phyloP scores from a whole-genome alignment of 2,888 invertebrate species.

The Limulus polyphemus region DNA sequence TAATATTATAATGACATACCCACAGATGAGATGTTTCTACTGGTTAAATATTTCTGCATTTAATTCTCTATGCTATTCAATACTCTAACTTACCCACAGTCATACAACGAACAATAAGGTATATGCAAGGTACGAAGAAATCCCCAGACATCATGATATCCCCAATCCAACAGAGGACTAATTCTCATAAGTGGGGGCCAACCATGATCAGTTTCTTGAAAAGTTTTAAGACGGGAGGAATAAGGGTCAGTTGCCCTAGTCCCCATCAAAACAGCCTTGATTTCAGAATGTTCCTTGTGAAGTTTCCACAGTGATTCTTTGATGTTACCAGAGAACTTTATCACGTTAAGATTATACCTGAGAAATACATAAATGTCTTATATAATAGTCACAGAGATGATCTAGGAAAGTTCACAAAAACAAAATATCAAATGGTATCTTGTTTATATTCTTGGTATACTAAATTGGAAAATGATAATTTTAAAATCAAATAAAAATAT shows the following conservation, averaged over 20 bases:
- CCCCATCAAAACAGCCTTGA: constrained; percentile 85
- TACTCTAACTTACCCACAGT: constrained; percentile 53
- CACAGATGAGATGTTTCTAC: too few species aligned
- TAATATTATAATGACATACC: too few species aligned
- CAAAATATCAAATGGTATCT: too few species aligned
- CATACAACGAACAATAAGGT: constrained; percentile 83
- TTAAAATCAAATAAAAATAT: background rate
- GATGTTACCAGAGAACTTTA: constrained; percentile 54
- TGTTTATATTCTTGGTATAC: too few species aligned
- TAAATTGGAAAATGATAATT: background rate
- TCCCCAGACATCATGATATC: constrained; percentile 79
- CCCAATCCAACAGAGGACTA: constrained; percentile 84
- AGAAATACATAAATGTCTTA: too few species aligned
- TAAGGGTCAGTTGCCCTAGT: constrained; percentile 76
- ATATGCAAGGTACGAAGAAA: constrained; percentile 64
- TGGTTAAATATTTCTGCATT: too few species aligned
- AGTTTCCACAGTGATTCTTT: constrained; percentile 55
- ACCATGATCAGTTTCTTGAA: constrained; percentile 64
- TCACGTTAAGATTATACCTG: constrained; percentile 58
- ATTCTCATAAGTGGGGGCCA: constrained; percentile 87
- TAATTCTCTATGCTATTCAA: background rate
- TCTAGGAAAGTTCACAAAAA: too few species aligned
- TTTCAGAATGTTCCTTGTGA: constrained; percentile 43
- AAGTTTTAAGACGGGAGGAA: constrained; percentile 50
- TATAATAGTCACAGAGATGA: too few species aligned